Percentiles rank a stretch among this genome's conserved stretches.
These are phyloP conservation scores for Teleiodes luculella DNA, from an alignment of 2,888 invertebrate genomes.

Conservation along the genomic window DNA sequence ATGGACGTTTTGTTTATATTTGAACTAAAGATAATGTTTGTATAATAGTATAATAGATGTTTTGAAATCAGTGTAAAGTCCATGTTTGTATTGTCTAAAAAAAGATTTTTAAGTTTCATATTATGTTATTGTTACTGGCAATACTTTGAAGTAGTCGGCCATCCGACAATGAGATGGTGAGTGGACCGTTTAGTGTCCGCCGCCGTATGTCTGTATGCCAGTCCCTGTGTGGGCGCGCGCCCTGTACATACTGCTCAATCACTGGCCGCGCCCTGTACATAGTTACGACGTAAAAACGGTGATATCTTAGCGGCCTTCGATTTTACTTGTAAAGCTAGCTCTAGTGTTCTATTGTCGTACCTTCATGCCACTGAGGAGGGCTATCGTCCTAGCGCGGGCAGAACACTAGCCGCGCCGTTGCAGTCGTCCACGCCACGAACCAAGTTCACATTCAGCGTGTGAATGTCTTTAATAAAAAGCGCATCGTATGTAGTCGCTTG, in stretches of 20 bases:
- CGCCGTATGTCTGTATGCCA: slow-evolving; percentile 4
- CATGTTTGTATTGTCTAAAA: too few relatives aligned
- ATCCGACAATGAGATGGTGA: neutral
- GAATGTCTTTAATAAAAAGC: too few relatives aligned
- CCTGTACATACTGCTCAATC: slow-evolving; percentile 53
- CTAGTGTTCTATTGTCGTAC: slow-evolving; percentile 56
- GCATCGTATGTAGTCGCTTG: neutral
- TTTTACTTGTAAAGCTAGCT: slow-evolving; percentile 76
- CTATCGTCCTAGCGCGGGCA: slow-evolving; percentile 33
- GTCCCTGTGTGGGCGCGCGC: slow-evolving; percentile 30
- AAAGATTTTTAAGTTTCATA: too few relatives aligned
- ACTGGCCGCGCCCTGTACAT: slow-evolving; percentile 48
- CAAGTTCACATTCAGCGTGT: too few relatives aligned
- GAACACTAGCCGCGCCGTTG: neutral
- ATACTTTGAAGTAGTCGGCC: too few relatives aligned
- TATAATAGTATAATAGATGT: too few relatives aligned
- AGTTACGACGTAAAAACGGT: slow-evolving; percentile 72
- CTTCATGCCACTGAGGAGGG: slow-evolving; percentile 41
- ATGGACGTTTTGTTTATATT: neutral
- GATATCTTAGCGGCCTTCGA: slow-evolving; percentile 79
- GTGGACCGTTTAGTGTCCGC: neutral
- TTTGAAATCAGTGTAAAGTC: too few relatives aligned
- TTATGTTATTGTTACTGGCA: too few relatives aligned
- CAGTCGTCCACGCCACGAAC: too few relatives aligned
- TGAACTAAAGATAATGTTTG: too few relatives aligned